phyloP scores from a whole-genome alignment of 2,113 vertebrate species.

The Eira barbara region DNA sequence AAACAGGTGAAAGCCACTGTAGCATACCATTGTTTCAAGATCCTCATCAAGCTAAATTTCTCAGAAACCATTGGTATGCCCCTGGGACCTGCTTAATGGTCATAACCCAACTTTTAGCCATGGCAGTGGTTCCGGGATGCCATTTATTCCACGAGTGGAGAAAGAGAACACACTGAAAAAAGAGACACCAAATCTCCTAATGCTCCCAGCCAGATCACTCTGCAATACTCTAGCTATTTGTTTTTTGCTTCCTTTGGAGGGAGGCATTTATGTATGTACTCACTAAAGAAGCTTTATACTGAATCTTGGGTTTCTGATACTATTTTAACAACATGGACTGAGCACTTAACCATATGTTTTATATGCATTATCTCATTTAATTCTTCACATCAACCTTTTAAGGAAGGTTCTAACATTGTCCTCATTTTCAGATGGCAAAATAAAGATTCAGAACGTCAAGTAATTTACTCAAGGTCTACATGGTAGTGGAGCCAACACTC shows the following conservation, averaged over 20 bases:
- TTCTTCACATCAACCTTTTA: background rate
- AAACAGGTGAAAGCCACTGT: background rate
- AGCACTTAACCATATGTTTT: background rate
- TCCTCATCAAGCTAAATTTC: background rate
- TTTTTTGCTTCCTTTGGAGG: background rate
- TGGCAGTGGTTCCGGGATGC: background rate
- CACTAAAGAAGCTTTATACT: background rate
- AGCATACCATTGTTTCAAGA: constrained; percentile 5
- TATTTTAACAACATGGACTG: background rate
- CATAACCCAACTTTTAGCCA: background rate
- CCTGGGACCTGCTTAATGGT: background rate
- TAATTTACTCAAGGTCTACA: background rate
- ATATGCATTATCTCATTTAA: constrained; percentile 2
- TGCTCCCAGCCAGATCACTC: background rate
- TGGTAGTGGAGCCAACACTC: background rate
- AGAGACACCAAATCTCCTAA: background rate
- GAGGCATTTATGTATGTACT: background rate
- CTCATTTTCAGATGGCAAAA: background rate
- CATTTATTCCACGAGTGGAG: background rate
- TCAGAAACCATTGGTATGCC: background rate
- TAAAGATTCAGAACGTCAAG: background rate
- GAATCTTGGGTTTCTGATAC: background rate
- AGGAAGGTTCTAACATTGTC: background rate
- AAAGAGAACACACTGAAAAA: background rate
- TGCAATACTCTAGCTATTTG: background rate